Conservation (phyloP, 2,797 vertebrate genomes). For the Loriculus beryllinus region DNA sequence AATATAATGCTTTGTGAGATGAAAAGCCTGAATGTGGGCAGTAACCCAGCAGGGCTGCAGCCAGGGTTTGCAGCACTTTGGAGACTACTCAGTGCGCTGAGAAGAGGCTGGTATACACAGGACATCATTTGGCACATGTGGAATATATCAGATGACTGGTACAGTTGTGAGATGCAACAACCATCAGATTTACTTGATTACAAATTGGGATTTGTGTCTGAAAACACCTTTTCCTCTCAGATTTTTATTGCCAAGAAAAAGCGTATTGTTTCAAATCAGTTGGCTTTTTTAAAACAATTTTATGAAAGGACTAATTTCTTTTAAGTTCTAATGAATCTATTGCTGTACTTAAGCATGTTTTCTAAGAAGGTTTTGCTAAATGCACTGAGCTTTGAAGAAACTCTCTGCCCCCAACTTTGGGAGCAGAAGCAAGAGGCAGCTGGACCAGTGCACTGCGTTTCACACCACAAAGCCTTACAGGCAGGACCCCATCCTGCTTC, state of each 20-base stretch:
- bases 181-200: background rate
- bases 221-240: background rate
- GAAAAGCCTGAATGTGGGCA: background rate
- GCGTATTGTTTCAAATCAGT: background rate
- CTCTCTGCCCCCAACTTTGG: background rate
- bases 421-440: background rate
- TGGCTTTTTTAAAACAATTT: background rate
- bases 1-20: background rate
- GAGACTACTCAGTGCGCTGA: background rate
- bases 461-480: slow-evolving; percentile 26
- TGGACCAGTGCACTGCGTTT: background rate
- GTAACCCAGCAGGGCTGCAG: background rate
- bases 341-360: background rate
- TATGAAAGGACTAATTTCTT: slow-evolving; percentile 6
- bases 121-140: background rate
- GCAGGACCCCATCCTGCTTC: slow-evolving; percentile 19
- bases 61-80: slow-evolving; percentile 12
- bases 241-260: background rate
- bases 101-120: background rate
- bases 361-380: background rate
- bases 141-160: background rate
- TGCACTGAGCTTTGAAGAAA: slow-evolving; percentile 30
- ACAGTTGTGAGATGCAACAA: background rate
- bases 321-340: background rate
- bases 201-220: slow-evolving; percentile 5